Evolutionary conservation across 2,113 vertebrate genomes (phyloP), one percentile per base, ranked within the genome.

Genomic region (Mohoua ochrocephala): DNA sequence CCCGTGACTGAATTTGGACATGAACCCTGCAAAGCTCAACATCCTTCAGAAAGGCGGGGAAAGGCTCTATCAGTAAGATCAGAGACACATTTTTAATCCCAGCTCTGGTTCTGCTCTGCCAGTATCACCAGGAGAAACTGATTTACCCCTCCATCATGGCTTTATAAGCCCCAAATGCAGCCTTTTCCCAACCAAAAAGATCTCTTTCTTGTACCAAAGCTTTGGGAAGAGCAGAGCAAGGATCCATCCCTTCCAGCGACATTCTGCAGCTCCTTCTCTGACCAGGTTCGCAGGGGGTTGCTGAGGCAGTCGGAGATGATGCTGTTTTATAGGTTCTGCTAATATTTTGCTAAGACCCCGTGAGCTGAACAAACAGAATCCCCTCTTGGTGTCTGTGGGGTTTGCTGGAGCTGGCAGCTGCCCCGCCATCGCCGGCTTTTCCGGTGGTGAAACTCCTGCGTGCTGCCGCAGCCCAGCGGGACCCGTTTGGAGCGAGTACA

Each of bases 391-490:
- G 93, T 23, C 67, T 6, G 1, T 2, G 31, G 35, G 20, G 9
- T 27, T 50, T 9, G 90, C 92, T 11, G 69, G 86, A 56, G 84
- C 93, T 91, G 82, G 83, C 85, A 85, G 91, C 84, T 41, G 69
- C 88, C 50, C 76, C 28, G 28, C 26, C 9, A 13, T 5, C 5
- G 28, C 76, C 5, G 45, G 56, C 65, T 91, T 28, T 37, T 53
- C 73, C 3, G 8, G 21, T 0, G 9, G 74, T 35, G 78, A 44
- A 54, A 2, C 39, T 21, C 60, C 42, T 41, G 50, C 4, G 18
- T 3, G 86, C 95, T 79, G 84, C 85, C n/a, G 64, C 91, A 89
- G 92, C 90, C 84, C 53, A 52, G 63, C 47, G 41, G 94, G 93
- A 96, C 76, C 54, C 57, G 88, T 18, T 92, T 74, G 94, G 89